A percentile compares a stretch with the other conserved stretches of the same genome.
These are phyloP conservation scores for Pseudolaguvia tuberculata DNA, from an alignment of 2,113 vertebrate genomes.

Conservation along the genomic window DNA sequence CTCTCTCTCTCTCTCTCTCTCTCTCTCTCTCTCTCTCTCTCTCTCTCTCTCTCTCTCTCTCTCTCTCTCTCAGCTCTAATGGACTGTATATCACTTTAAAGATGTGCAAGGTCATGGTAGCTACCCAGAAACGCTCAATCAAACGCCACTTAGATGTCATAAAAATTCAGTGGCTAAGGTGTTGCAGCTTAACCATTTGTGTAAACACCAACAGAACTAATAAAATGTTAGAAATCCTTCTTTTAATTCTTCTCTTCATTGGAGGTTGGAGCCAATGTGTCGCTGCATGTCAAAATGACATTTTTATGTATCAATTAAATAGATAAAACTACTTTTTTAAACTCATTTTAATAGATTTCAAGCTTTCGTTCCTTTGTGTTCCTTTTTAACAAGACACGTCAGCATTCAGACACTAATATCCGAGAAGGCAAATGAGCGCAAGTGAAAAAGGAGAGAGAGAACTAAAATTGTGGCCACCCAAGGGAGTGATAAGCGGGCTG, in stretches of 20 bases:
- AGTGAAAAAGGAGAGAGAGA: slow-evolving; percentile 19
- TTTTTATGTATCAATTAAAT: background rate
- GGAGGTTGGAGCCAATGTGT: background rate
- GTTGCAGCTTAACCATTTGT: background rate
- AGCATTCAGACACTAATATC: background rate
- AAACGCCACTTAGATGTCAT: slow-evolving; percentile 11
- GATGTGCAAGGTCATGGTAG: slow-evolving; percentile 74
- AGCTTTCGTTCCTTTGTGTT: background rate
- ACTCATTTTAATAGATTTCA: slow-evolving; percentile 20
- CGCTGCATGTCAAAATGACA: background rate
- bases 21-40: too few relatives aligned
- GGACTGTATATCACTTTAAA: slow-evolving; percentile 57
- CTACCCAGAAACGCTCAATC: slow-evolving; percentile 37
- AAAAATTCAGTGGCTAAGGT: background rate
- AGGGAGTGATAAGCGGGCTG: slow-evolving; percentile 67
- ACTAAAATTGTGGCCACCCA: slow-evolving; percentile 44
- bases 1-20: too few relatives aligned
- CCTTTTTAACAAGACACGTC: slow-evolving; percentile 15
- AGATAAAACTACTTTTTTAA: slow-evolving; percentile 1
- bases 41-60: too few relatives aligned
- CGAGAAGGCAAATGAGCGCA: background rate
- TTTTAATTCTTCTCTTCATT: background rate
- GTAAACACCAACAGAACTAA: background rate
- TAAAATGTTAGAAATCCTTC: background rate
- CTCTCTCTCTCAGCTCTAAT: slow-evolving; percentile 49